Evolutionary conservation across 1,140 invertebrate genomes (phyloP).

Genomic region (Streblospio benedicti): DNA sequence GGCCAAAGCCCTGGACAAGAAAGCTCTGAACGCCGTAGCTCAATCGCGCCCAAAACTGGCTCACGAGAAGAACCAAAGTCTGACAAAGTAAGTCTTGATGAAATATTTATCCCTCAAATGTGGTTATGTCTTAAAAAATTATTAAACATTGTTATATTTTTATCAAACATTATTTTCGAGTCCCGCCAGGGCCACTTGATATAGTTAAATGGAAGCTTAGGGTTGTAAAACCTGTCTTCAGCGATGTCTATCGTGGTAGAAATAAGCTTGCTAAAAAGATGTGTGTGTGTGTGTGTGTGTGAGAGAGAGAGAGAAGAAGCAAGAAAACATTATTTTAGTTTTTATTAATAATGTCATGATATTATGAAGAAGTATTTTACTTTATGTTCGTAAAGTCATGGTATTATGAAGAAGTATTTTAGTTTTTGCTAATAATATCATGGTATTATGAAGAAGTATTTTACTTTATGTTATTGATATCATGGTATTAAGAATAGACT

Average conservation of each 20-base stretch:
- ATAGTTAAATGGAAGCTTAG: no score
- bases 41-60: constrained; percentile 54
- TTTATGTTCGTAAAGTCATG: constrained; percentile 2
- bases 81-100: constrained; percentile 49
- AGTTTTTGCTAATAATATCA: not conserved
- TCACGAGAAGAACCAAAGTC: constrained; percentile 51
- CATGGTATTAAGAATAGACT: no score
- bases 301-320: no score
- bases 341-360: not conserved
- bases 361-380: not conserved
- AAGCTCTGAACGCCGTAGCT: constrained; percentile 52
- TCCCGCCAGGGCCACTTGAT: no score
- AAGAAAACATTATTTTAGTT: not conserved
- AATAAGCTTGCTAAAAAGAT: no score
- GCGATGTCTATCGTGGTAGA: no score
- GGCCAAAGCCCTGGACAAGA: constrained; percentile 55
- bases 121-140: no score
- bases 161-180: no score
- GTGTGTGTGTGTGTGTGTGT: no score
- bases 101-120: not conserved
- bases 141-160: no score
- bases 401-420: not conserved
- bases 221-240: no score
- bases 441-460: not conserved
- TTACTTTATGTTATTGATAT: constrained; percentile 6